Evolutionary conservation across 2,888 invertebrate genomes (phyloP), one percentile per base, ranked within the genome.

Genomic region (Sesia apiformis): DNA sequence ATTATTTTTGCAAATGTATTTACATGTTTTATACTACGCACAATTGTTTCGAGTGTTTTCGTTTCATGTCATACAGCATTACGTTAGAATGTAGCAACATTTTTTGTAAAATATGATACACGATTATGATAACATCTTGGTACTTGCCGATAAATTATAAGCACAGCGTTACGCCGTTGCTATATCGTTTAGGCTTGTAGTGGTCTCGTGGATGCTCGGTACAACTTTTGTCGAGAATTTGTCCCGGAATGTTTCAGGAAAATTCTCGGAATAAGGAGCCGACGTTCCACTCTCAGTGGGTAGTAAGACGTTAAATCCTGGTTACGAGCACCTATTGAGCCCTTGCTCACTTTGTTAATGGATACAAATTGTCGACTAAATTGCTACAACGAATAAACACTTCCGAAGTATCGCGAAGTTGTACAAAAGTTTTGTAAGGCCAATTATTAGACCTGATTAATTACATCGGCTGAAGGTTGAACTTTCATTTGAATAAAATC

Each of bases 221-320:
- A 67, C 67, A 84, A 82, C 77, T 86, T 84, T 78, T 74, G 72
- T 63, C 53, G 64, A 71, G 84, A 79, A 87, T 86, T 82, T 74
- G 83, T 76, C 72, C 74, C 60, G 80, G 81, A 86, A 86, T 86
- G 83, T 80, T 80, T 66, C 65, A 72, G 67, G 72, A 72, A 78
- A 80, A 84, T 85, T 79, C 82, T 65, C 67, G 67, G 64, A 76
- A 74, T 76, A 66, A 70, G 72, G 72, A 65, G 67, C 67, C 67
- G 67, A 66, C 67, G 72, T 76, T 73, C 68, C 63, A 61, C 65
- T 72, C 70, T 67, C 71, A 65, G 61, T 60, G 66, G 72, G 70
- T 78, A 86, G 73, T 80, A 77, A 86, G 85, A 85, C 78, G 80
- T 86, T 84, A 82, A 84, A 79, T 80, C 78, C 78, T 76, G 69